Conservation (phyloP, 2,113 vertebrate species). For the Leiothrix lutea region DNA sequence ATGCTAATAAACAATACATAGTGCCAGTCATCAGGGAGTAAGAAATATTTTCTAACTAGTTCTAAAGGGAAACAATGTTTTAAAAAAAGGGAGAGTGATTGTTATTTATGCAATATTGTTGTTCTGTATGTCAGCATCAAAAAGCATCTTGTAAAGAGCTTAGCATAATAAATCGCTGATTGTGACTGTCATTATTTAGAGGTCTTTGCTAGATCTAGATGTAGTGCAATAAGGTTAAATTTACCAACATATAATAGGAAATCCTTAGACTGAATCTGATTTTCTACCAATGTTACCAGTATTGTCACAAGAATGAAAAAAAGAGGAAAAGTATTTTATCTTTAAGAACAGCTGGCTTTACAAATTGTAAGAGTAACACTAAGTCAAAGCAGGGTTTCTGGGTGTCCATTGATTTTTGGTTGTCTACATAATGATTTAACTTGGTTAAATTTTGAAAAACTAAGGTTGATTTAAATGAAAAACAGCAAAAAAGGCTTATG, state of each 20-base stretch:
- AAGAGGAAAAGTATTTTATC: neutral
- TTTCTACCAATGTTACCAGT: neutral
- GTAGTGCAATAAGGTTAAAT: conserved; percentile 27
- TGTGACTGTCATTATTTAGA: conserved; percentile 65
- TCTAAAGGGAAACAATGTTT: conserved; percentile 81
- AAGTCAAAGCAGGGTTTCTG: neutral
- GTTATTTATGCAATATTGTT: conserved; percentile 76
- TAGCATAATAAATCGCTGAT: conserved; percentile 65
- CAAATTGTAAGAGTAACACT: neutral
- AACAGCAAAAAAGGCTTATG: neutral
- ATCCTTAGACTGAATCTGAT: conserved; percentile 14
- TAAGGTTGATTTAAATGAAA: conserved; percentile 3
- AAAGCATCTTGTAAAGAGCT: conserved; percentile 73
- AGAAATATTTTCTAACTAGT: conserved; percentile 86
- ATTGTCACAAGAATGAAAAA: neutral
- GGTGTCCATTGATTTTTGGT: neutral
- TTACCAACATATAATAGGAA: neutral
- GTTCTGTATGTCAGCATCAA: conserved; percentile 73
- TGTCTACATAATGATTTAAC: neutral
- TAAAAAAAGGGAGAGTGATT: conserved; percentile 42
- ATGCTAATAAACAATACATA: conserved; percentile 83
- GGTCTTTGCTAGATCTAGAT: conserved; percentile 56
- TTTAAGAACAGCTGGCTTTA: neutral
- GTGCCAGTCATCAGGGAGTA: conserved; percentile 77
- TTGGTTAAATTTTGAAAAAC: conserved; percentile 1